phyloP scores from a whole-genome alignment of 2,797 vertebrate species.

The Sebastes minor region DNA sequence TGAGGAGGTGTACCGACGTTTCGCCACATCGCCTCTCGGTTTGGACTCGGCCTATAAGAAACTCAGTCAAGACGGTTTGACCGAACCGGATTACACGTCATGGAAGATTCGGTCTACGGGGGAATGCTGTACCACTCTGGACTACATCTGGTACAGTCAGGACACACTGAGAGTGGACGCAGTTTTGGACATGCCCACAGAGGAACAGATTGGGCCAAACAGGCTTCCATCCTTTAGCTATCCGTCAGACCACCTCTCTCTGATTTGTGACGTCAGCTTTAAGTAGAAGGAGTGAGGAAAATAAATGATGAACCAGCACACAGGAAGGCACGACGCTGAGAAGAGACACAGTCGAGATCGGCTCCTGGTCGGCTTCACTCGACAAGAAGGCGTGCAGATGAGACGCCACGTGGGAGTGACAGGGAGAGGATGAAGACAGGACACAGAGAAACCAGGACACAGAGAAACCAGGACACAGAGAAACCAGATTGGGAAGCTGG shows the following conservation, averaged over 20 bases:
- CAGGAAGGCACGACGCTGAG: background rate
- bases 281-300: slow-evolving; percentile 71
- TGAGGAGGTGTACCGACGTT: slow-evolving; percentile 92
- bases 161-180: slow-evolving; percentile 85
- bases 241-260: slow-evolving; percentile 95
- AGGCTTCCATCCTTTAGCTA: slow-evolving; percentile 94
- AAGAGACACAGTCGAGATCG: background rate
- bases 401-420: background rate
- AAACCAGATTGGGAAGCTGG: background rate
- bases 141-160: slow-evolving; percentile 97
- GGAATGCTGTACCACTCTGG: slow-evolving; percentile 92
- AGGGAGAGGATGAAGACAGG: background rate
- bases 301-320: fast-evolving
- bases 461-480: background rate
- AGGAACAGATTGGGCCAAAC: slow-evolving; percentile 94
- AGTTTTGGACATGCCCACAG: slow-evolving; percentile 89
- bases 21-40: slow-evolving; percentile 88
- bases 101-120: slow-evolving; percentile 96
- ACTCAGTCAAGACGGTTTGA: slow-evolving; percentile 87
- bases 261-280: slow-evolving; percentile 96
- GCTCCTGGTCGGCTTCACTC: background rate
- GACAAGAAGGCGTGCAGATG: background rate
- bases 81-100: slow-evolving; percentile 91
- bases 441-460: background rate
- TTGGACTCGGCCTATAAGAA: slow-evolving; percentile 93